A percentile compares a stretch with the other conserved stretches of the same genome.
Evolutionary conservation across 2,888 invertebrate species (phyloP).

Genomic region (Formica aserva): DNA sequence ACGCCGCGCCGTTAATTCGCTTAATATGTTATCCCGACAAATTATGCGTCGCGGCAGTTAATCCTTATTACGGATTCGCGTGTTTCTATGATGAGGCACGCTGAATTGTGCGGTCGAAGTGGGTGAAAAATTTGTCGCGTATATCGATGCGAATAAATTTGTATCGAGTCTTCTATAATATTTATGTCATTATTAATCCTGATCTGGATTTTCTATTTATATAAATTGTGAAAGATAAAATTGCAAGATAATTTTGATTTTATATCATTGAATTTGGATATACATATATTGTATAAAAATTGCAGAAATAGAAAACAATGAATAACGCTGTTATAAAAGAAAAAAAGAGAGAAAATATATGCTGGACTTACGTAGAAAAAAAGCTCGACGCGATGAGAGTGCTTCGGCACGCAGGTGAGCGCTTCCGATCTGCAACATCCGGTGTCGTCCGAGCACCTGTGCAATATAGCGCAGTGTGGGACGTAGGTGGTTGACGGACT

Average conservation of each 20-base stretch:
- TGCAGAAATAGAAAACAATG: background rate
- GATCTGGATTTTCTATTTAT: background rate
- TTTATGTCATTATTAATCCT: background rate
- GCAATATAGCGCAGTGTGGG: constrained; percentile 94
- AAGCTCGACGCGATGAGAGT: constrained; percentile 90
- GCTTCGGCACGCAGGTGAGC: constrained; percentile 92
- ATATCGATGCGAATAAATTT: background rate
- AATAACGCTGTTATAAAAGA: background rate
- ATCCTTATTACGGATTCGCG: constrained; percentile 27
- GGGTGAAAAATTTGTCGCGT: constrained; percentile 3
- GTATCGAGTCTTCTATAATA: background rate
- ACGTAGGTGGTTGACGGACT: constrained; percentile 91
- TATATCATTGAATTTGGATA: background rate
- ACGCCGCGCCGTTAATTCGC: constrained; percentile 50
- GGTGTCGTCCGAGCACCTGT: constrained; percentile 94
- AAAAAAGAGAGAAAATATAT: background rate
- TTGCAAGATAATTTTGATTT: background rate
- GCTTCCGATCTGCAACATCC: constrained; percentile 93
- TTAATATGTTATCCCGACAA: constrained; percentile 53
- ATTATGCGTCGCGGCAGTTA: constrained; percentile 40
- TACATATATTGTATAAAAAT: background rate
- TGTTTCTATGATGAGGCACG: background rate
- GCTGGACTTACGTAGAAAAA: constrained; percentile 92
- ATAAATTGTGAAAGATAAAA: background rate
- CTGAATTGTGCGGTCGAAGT: background rate